Evolutionary conservation across 35 echinoderm and acorn worm genomes (phyloP), one percentile per base, ranked within the genome.

Genomic region (Nesometra sesokonis): DNA sequence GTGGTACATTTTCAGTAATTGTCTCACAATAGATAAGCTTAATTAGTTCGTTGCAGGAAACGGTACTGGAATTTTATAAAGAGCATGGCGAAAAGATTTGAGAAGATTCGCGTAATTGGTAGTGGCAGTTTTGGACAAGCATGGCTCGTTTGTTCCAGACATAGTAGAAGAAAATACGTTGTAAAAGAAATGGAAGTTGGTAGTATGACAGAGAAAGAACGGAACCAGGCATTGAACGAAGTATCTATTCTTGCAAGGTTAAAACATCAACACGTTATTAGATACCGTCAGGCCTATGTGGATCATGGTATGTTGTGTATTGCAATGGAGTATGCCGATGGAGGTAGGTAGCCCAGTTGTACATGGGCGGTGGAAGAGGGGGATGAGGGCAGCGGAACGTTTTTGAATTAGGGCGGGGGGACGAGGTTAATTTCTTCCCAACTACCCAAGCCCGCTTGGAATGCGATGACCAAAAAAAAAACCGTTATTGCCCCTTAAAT

Each of bases 181-280:
- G 52, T 93, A 29, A 97, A 97, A 79, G 94, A 97, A 77, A 79
- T 97, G 35, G 46, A 86, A 35, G 79, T 97, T 5, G 30, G 34
- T 32, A 82, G 82, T n/a, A 93, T 97, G 94, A 79, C 76, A 3
- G 86, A 82, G 30, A 84, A 97, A 31, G 94, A 97, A 29, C 84
- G 83, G 35, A 47, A 89, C n/a, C 91, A 93, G 36, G 94, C 94
- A 9, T 86, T 90, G 13, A 97, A 97, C 43, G 94, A 97, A 47
- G 94, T 97, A 85, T 88, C 94, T 29, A 97, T 97, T 32, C 77
- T 97, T 82, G 91, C 91, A 4, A 81, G 94, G 34, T 57, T 97
- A 77, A 97, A 90, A 77, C 94, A 97, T 85, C 82, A 89, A n/a
- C 93, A 97, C 78, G 85, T 97, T 77, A 89, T 97, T 30, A 87